Evolutionary conservation across 2,113 vertebrate species (phyloP).

Genomic region (Epinephelus fuscoguttatus): DNA sequence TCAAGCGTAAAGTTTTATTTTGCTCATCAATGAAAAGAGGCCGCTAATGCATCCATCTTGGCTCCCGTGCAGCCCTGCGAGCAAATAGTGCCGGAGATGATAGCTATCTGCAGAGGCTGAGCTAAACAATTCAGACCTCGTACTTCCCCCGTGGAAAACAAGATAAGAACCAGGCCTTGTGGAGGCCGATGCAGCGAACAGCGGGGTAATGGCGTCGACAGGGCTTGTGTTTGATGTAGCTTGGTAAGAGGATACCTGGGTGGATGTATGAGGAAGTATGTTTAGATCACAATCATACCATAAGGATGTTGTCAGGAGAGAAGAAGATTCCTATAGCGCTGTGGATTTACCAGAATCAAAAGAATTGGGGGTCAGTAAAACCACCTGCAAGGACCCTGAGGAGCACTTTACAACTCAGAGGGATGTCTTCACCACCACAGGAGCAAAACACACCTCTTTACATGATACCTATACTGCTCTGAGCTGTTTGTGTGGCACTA

Average conservation of each 20-base stretch:
- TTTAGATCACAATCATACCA: constrained; percentile 15
- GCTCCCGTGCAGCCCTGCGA: constrained; percentile 31
- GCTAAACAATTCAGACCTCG: constrained; percentile 48
- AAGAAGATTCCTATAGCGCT: background rate
- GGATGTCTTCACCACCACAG: background rate
- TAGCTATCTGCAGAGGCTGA: constrained; percentile 55
- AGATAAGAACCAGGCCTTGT: constrained; percentile 35
- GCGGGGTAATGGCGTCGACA: background rate
- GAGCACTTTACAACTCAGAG: constrained; percentile 17
- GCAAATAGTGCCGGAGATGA: constrained; percentile 46
- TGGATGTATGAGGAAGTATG: constrained; percentile 34
- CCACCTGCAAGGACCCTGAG: background rate
- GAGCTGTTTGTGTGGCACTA: constrained; percentile 8
- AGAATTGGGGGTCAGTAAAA: constrained; percentile 32
- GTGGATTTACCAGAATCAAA: constrained; percentile 5
- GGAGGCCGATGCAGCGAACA: constrained; percentile 11
- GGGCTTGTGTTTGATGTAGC: constrained; percentile 21
- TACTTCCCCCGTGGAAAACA: constrained; percentile 27
- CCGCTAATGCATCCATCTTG: constrained; percentile 57
- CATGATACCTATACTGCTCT: background rate
- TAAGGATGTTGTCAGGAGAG: background rate
- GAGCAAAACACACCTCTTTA: constrained; percentile 23
- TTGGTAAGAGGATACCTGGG: background rate
- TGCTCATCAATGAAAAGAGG: constrained; percentile 61
- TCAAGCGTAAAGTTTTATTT: constrained; percentile 71